A percentile compares a stretch with the other conserved stretches of the same genome.
phyloP scores from a whole-genome alignment of 2,797 vertebrate species.

The Salmo trutta region DNA sequence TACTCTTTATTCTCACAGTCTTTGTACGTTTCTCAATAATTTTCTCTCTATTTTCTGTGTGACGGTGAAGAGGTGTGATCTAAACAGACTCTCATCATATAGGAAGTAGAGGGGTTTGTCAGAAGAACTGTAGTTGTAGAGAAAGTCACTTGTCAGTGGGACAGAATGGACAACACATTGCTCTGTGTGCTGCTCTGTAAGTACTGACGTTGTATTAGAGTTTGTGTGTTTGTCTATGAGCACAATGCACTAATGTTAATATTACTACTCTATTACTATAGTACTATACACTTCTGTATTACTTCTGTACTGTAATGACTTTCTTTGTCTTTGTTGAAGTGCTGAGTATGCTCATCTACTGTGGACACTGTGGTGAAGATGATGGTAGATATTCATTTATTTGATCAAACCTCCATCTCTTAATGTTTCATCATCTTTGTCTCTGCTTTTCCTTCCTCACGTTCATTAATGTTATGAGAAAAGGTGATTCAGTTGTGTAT shows the following conservation, averaged over 20 bases:
- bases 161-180: not conserved
- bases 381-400: not conserved
- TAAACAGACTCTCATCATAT: not conserved
- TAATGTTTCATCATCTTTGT: too few relatives aligned
- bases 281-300: not conserved
- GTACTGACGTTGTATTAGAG: not conserved
- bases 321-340: conserved; percentile 34
- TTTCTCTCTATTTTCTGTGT: not conserved
- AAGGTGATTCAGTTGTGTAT: too few relatives aligned
- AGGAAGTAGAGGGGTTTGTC: too few relatives aligned
- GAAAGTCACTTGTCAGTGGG: not conserved
- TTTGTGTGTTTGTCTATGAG: not conserved
- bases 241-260: not conserved
- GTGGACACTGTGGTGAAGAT: conserved; percentile 26
- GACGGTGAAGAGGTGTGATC: not conserved
- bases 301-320: not conserved
- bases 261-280: too few relatives aligned
- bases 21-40: not conserved
- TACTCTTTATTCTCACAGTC: too few relatives aligned
- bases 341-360: not conserved
- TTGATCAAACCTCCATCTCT: too few relatives aligned
- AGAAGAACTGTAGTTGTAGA: too few relatives aligned
- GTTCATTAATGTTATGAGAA: too few relatives aligned
- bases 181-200: conserved; percentile 1
- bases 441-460: too few relatives aligned